phyloP scores from a whole-genome alignment of 2,888 invertebrate species.

The Apodemia hepburni region DNA sequence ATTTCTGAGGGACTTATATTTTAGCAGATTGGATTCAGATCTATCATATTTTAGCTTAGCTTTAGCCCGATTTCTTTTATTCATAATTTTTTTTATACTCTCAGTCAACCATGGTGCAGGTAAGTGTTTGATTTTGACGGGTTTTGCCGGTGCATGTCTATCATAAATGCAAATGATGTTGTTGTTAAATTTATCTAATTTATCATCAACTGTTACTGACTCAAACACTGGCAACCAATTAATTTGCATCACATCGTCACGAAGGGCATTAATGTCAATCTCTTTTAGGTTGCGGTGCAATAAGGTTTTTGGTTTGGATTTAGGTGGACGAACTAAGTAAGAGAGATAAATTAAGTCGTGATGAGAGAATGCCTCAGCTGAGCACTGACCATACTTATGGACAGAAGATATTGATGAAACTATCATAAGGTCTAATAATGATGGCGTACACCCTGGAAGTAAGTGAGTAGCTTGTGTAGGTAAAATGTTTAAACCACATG shows the following conservation, averaged over 20 bases:
- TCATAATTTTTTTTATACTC: too few relatives aligned
- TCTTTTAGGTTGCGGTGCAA: not conserved
- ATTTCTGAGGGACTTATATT: too few relatives aligned
- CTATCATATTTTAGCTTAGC: too few relatives aligned
- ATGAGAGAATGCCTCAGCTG: not conserved
- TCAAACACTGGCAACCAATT: not conserved
- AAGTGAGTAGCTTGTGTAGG: too few relatives aligned
- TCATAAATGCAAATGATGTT: too few relatives aligned
- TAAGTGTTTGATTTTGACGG: too few relatives aligned
- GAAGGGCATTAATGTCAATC: not conserved
- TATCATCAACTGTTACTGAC: not conserved
- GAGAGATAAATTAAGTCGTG: not conserved
- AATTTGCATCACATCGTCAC: not conserved
- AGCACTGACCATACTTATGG: not conserved
- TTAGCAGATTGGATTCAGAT: too few relatives aligned
- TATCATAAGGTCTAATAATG: not conserved
- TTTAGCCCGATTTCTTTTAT: too few relatives aligned
- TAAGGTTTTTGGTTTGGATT: not conserved
- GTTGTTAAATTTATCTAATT: too few relatives aligned
- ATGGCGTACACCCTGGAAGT: not conserved
- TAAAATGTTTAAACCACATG: constrained; percentile 4
- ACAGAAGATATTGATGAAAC: not conserved
- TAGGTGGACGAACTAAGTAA: not conserved
- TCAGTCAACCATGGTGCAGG: too few relatives aligned
- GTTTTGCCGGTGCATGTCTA: too few relatives aligned